These are phyloP conservation scores for Tichodroma muraria DNA, from an alignment of 2,113 vertebrate genomes.

Conservation along the genomic window DNA sequence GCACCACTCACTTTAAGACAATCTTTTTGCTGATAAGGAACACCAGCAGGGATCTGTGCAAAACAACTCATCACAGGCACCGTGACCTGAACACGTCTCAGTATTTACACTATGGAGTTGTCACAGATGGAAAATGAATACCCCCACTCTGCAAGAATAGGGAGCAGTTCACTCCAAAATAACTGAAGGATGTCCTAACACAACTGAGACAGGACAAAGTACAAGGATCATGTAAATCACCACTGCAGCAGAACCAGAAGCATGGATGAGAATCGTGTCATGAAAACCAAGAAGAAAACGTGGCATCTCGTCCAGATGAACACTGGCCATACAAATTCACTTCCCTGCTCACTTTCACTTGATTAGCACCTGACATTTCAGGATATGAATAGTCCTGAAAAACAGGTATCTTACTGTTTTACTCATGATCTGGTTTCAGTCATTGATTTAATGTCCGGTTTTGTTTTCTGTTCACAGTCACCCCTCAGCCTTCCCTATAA, in stretches of 20 bases:
- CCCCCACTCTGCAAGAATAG: background rate
- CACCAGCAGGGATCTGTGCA: background rate
- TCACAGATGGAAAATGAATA: background rate
- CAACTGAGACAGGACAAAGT: background rate
- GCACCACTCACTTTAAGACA: background rate
- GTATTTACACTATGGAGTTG: background rate
- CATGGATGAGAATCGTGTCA: background rate
- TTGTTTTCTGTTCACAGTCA: background rate
- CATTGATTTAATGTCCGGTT: background rate
- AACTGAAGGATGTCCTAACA: background rate
- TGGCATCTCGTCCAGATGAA: background rate
- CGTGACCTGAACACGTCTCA: background rate
- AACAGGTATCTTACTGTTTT: background rate
- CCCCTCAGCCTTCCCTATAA: background rate
- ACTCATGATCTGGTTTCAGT: background rate
- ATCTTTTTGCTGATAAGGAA: background rate
- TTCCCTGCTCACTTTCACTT: background rate
- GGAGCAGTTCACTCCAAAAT: background rate
- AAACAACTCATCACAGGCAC: background rate
- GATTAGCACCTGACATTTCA: background rate
- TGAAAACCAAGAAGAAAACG: background rate
- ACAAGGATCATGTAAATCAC: background rate
- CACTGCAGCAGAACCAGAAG: background rate
- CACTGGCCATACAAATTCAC: background rate
- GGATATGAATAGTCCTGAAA: background rate